Evolutionary conservation across 2,113 vertebrate genomes (phyloP).

Genomic region (Thalassarche chlororhynchos): DNA sequence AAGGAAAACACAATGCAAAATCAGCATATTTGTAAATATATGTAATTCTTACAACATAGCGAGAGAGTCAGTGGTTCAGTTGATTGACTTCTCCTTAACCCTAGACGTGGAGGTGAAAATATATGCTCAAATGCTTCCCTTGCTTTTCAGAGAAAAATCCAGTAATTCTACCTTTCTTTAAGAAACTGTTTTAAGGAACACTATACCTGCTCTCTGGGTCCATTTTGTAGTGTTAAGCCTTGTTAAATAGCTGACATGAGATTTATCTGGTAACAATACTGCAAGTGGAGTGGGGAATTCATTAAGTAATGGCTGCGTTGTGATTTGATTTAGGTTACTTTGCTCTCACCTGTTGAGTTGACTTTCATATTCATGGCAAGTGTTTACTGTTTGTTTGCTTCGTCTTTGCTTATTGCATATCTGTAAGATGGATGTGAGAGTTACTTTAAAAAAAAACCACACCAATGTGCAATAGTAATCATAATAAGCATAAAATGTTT

Average conservation of each 20-base stretch:
- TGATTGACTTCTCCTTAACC: not conserved
- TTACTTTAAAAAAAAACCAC: not conserved
- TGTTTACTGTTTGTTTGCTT: not conserved
- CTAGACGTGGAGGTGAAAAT: not conserved
- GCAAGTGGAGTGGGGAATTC: not conserved
- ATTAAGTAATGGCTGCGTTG: not conserved
- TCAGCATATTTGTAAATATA: not conserved
- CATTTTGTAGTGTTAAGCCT: not conserved
- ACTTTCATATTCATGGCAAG: not conserved
- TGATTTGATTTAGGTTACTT: not conserved
- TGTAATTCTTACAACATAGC: not conserved
- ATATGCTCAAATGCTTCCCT: not conserved
- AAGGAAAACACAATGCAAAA: not conserved
- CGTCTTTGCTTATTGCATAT: not conserved
- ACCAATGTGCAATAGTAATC: fast-evolving
- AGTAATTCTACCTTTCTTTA: not conserved
- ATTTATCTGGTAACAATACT: not conserved
- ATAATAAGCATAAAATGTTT: not conserved
- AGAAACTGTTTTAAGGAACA: not conserved
- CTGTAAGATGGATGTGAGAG: fast-evolving
- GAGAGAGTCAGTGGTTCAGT: not conserved
- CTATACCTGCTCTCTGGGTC: not conserved
- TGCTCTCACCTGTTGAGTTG: not conserved
- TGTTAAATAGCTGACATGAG: not conserved
- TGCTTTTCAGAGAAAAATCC: not conserved